Evolutionary conservation across 64 coral and sea anemone genomes (phyloP), one percentile per base, ranked within the genome.

Genomic region (Pocillopora verrucosa): DNA sequence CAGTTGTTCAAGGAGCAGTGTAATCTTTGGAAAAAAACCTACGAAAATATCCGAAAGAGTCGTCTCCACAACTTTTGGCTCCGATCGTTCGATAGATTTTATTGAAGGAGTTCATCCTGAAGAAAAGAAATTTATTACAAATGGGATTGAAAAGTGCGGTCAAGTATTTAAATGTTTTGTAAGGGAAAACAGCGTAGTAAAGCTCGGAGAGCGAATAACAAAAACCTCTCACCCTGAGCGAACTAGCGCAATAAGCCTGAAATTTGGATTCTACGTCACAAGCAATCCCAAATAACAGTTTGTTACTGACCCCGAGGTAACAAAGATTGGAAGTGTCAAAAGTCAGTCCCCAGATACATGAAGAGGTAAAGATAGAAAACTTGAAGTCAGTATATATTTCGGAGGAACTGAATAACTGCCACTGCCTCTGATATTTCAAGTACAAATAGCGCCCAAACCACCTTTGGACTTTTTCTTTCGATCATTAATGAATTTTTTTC

Each of bases 181-280:
- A 26, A 36, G 14, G 14, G 72, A 36, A 17, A 67, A 67, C 16
- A 17, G 7, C 1, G 63, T 1, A 0, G 63, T 67, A 16, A 15
- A 17, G 1, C n/a, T 74, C 14, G 72, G 72, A 5, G 0, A 74
- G 10, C 26, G 1, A 36, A 74, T 0, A 1, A 74, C n/a, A 10
- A 26, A 1, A 2, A 74, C 3, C 5, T 74, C 26, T 19, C 0
- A 34, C 0, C 72, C 24, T 1, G 1, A 1, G 0, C 0, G 0
- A 0, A 30, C 72, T 4, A 74, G 1, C 72, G 0, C 1, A 4
- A 34, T 11, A 26, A 36, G 14, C 9, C 0, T 34, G 2, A 6
- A 0, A 7, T 74, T 1, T 74, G 0, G 9, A 7, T 74, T 74
- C 24, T 74, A 36, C 9, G 34, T 34, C 14, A 11, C 72, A 34